Percentiles rank a stretch among this genome's conserved stretches.
Conservation (phyloP, 2,113 vertebrate genomes). For the Gambusia holbrooki region DNA sequence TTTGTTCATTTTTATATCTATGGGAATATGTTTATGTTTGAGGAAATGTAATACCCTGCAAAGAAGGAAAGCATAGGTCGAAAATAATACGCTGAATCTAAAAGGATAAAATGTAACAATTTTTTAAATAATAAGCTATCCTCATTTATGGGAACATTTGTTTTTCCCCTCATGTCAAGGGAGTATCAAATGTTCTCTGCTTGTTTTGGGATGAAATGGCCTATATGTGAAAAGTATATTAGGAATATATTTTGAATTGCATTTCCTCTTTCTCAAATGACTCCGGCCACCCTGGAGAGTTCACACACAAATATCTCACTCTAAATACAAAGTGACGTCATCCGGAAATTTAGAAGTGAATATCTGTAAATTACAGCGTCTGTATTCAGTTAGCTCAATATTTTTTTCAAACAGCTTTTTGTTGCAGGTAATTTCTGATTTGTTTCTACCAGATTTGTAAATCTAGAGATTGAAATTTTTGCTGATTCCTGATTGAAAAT, state of each 20-base stretch:
- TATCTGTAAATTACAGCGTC: neutral
- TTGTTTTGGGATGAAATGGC: constrained; percentile 53
- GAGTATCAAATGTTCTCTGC: constrained; percentile 43
- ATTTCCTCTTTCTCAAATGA: constrained; percentile 46
- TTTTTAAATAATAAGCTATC: constrained; percentile 31
- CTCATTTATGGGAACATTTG: constrained; percentile 74
- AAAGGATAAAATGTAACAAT: constrained; percentile 44
- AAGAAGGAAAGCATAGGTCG: constrained; percentile 29
- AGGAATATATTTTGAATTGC: constrained; percentile 41
- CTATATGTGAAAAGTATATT: constrained; percentile 58
- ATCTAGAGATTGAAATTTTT: neutral
- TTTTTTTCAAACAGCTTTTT: neutral
- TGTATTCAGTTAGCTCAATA: neutral
- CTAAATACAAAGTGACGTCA: neutral
- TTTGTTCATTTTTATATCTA: constrained; percentile 56
- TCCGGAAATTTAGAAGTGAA: neutral
- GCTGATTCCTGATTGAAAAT: neutral
- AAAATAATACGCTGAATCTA: constrained; percentile 46
- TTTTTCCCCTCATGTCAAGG: constrained; percentile 51
- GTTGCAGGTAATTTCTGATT: neutral
- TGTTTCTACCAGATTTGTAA: neutral
- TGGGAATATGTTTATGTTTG: constrained; percentile 46
- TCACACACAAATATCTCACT: neutral
- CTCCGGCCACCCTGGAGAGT: constrained; percentile 32
- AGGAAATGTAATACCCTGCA: constrained; percentile 57